Conservation (phyloP, 2,888 invertebrate species). For the Orthosia incerta region DNA sequence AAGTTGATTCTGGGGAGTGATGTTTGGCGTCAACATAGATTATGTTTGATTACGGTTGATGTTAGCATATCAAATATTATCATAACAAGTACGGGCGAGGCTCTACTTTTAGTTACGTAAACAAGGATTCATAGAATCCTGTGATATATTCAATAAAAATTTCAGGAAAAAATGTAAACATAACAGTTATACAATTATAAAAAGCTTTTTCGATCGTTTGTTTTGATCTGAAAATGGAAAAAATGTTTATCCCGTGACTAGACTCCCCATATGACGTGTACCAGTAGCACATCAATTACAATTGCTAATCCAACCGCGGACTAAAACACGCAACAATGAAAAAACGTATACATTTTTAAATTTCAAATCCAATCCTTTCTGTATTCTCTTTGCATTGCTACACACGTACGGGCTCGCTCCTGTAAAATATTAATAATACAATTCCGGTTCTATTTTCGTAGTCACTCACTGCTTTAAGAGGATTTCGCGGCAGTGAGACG, state of each 20-base stretch:
- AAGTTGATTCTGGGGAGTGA: conserved; percentile 61
- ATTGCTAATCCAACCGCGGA: conserved; percentile 60
- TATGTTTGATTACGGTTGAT: conserved; percentile 51
- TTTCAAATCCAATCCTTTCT: conserved; percentile 63
- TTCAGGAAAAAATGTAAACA: conserved; percentile 20
- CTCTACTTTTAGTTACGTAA: conserved; percentile 38
- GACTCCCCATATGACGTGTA: conserved; percentile 27
- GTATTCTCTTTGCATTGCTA: conserved; percentile 57
- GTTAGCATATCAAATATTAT: conserved; percentile 58
- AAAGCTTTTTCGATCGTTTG: conserved; percentile 25
- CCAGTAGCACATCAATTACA: conserved; percentile 53
- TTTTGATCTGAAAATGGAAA: conserved; percentile 39
- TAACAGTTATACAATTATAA: conserved; percentile 8
- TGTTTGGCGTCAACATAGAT: conserved; percentile 61
- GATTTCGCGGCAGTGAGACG: conserved; percentile 85
- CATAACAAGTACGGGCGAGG: conserved; percentile 25
- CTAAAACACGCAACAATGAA: conserved; percentile 44
- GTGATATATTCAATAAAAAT: conserved; percentile 11
- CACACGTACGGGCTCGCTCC: conserved; percentile 44
- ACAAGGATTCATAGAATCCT: conserved; percentile 23
- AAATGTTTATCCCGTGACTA: conserved; percentile 41
- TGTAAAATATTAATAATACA: conserved; percentile 69
- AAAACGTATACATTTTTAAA: conserved; percentile 55
- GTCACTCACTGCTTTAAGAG: conserved; percentile 78
- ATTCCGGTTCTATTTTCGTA: conserved; percentile 68